Evolutionary conservation across 2,113 vertebrate genomes (phyloP).

Genomic region (Ochotona curzoniae): DNA sequence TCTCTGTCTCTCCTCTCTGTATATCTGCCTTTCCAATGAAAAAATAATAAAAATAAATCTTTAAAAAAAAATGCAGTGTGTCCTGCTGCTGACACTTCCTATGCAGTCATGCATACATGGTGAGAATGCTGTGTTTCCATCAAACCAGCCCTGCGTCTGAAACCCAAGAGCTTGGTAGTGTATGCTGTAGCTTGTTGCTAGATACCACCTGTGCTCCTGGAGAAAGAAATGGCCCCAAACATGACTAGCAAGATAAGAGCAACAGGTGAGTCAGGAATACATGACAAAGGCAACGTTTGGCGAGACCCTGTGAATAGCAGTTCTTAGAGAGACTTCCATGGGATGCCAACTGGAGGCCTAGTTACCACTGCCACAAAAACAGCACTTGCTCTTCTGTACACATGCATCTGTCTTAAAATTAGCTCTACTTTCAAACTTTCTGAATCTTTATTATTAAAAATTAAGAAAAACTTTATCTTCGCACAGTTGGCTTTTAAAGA

Average conservation of each 20-base stretch:
- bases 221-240: not conserved
- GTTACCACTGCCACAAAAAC: not conserved
- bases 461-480: conserved; percentile 57
- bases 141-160: not conserved
- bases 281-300: not conserved
- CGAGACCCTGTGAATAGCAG: not conserved
- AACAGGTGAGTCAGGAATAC: not conserved
- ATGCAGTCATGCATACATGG: no score
- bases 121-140: not conserved
- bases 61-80: no score
- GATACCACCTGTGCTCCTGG: not conserved
- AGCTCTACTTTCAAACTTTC: conserved; percentile 28
- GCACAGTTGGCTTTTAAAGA: conserved; percentile 53
- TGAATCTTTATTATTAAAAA: conserved; percentile 53
- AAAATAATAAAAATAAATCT: no score
- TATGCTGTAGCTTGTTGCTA: not conserved
- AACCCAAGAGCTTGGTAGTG: not conserved
- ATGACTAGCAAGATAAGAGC: not conserved
- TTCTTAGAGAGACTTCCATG: conserved; percentile 66
- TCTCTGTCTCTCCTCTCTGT: no score
- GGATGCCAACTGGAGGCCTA: conserved; percentile 37
- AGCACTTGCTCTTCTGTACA: not conserved
- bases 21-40: no score
- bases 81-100: no score
- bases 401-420: not conserved